Evolutionary conservation across 2,113 vertebrate genomes (phyloP).

Genomic region (Lipophrys pholis): DNA sequence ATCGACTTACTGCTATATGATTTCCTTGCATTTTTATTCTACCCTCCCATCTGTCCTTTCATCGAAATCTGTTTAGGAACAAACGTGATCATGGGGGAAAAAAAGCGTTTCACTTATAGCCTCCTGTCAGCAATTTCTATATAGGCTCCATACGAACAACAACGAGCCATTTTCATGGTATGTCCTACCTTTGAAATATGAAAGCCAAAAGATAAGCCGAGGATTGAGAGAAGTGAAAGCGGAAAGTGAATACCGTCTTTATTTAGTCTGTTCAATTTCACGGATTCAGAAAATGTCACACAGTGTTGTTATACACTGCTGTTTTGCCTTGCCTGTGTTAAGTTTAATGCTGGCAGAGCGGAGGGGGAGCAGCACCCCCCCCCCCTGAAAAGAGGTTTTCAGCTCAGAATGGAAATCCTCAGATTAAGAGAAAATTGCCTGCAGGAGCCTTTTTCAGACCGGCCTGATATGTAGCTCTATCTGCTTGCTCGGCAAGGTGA

Average conservation of each 20-base stretch:
- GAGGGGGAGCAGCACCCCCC: conserved; percentile 4
- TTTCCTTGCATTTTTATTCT: too few species aligned
- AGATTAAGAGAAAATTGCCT: conserved; percentile 69
- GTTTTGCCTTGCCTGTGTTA: conserved; percentile 21
- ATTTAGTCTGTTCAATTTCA: conserved; percentile 57
- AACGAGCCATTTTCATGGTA: conserved; percentile 9
- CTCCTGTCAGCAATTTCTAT: background rate
- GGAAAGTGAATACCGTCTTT: conserved; percentile 38
- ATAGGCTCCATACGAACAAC: conserved; percentile 11
- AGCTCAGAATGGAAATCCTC: conserved; percentile 52
- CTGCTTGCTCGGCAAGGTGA: conserved; percentile 51
- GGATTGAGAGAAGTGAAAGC: conserved; percentile 31
- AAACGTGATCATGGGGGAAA: too few species aligned
- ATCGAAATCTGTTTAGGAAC: too few species aligned
- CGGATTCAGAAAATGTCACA: conserved; percentile 39
- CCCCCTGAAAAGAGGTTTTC: conserved; percentile 51
- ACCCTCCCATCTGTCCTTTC: too few species aligned
- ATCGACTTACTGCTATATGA: too few species aligned
- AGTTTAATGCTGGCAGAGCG: conserved; percentile 20
- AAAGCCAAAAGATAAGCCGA: conserved; percentile 43
- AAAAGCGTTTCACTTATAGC: too few species aligned
- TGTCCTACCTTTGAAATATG: conserved; percentile 36
- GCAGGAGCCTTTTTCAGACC: conserved; percentile 46
- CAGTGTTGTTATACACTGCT: conserved; percentile 30
- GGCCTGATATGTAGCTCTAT: conserved; percentile 45